phyloP scores from a whole-genome alignment of 2,797 vertebrate genomes.

The Tokudaia muenninki region DNA sequence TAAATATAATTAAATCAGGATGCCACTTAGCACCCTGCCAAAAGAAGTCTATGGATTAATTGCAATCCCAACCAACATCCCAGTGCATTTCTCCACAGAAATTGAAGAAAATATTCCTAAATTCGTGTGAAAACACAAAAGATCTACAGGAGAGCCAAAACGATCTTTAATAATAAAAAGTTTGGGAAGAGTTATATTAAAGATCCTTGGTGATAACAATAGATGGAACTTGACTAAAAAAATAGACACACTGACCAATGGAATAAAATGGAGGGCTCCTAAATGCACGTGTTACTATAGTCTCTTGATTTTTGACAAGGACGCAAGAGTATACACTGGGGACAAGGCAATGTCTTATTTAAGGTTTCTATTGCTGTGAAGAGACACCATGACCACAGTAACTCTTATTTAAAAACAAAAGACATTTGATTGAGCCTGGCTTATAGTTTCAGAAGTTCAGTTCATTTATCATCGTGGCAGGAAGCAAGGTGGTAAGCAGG shows the following conservation, averaged over 20 bases:
- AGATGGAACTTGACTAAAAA: neutral
- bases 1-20: neutral
- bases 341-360: neutral
- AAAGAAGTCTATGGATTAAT: neutral
- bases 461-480: neutral
- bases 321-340: neutral
- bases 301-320: neutral
- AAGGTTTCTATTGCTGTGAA: neutral
- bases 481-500: neutral
- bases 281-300: neutral
- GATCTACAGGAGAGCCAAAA: neutral
- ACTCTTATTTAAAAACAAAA: neutral
- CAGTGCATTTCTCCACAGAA: neutral
- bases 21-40: neutral
- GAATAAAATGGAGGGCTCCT: neutral
- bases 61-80: neutral
- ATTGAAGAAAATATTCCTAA: neutral
- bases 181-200: neutral
- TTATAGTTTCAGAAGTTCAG: neutral
- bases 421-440: neutral
- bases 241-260: neutral
- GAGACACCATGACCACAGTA: neutral
- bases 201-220: neutral
- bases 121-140: neutral
- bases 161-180: neutral